phyloP scores from a whole-genome alignment of 1,140 invertebrate species.

The Ceratoteleas bidentatus region DNA sequence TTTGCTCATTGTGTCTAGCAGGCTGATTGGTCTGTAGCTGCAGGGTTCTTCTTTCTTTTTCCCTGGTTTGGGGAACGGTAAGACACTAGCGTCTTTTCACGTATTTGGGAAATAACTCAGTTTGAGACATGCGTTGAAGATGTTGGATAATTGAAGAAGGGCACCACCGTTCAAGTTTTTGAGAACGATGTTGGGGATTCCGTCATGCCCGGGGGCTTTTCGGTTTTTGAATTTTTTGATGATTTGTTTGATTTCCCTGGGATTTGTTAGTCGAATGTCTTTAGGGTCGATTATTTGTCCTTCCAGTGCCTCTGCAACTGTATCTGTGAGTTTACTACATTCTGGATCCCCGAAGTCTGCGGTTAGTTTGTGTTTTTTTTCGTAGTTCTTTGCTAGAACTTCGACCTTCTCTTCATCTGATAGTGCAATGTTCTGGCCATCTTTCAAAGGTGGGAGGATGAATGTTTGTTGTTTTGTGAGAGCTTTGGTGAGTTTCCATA shows the following conservation, averaged over 20 bases:
- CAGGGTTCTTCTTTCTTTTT: slow-evolving; percentile 39
- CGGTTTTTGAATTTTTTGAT: no score
- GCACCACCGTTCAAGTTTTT: slow-evolving; percentile 2
- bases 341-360: no score
- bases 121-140: slow-evolving; percentile 3
- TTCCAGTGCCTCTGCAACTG: no score
- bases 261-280: no score
- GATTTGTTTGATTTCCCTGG: no score
- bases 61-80: not conserved
- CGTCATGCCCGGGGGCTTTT: no score
- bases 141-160: not conserved
- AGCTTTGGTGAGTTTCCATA: slow-evolving; percentile 18
- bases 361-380: no score
- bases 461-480: slow-evolving; percentile 6
- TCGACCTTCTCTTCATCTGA: slow-evolving; percentile 6
- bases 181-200: not conserved
- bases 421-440: slow-evolving; percentile 6
- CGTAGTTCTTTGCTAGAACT: no score
- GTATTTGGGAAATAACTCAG: not conserved
- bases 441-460: slow-evolving; percentile 8
- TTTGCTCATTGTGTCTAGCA: slow-evolving; percentile 35
- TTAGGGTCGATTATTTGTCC: no score
- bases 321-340: no score
- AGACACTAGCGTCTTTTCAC: not conserved
- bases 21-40: slow-evolving; percentile 41